Percentiles rank a stretch among this genome's conserved stretches.
Evolutionary conservation across 2,113 vertebrate species (phyloP).

Genomic region (Gnathonemus echidnorhynchus): DNA sequence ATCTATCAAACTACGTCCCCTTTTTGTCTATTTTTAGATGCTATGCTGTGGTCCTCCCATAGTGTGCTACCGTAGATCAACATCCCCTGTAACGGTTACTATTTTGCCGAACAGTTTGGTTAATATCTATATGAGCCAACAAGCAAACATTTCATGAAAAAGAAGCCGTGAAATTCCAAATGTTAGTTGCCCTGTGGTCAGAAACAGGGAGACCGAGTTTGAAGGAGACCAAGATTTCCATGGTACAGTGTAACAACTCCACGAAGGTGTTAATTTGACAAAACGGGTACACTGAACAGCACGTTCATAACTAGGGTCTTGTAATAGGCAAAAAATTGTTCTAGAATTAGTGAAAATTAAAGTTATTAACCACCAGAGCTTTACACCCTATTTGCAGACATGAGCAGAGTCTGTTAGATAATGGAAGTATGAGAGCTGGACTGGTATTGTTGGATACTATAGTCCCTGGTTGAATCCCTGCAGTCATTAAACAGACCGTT

Average conservation of each 20-base stretch:
- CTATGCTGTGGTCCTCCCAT: neutral
- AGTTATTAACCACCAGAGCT: neutral
- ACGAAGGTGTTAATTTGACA: neutral
- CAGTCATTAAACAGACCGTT: neutral
- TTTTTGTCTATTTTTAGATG: conserved; percentile 8
- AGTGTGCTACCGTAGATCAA: neutral
- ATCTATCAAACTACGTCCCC: conserved; percentile 8
- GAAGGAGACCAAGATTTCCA: neutral
- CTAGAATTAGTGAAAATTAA: neutral
- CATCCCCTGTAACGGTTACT: neutral
- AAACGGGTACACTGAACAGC: neutral
- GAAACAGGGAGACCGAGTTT: neutral
- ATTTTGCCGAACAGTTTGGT: neutral
- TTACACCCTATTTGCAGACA: neutral
- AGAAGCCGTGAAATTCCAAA: too few species aligned
- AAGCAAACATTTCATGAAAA: neutral
- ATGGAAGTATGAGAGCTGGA: neutral
- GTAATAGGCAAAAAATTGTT: neutral
- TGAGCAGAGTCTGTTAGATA: neutral
- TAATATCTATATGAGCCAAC: neutral
- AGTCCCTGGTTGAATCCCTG: neutral
- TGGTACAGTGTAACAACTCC: neutral
- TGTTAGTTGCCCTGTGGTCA: neutral
- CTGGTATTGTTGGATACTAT: neutral
- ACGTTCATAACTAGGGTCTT: neutral